Evolutionary conservation across 2,113 vertebrate species (phyloP), one percentile per base, ranked within the genome.

Genomic region (Platycercus adscitus): DNA sequence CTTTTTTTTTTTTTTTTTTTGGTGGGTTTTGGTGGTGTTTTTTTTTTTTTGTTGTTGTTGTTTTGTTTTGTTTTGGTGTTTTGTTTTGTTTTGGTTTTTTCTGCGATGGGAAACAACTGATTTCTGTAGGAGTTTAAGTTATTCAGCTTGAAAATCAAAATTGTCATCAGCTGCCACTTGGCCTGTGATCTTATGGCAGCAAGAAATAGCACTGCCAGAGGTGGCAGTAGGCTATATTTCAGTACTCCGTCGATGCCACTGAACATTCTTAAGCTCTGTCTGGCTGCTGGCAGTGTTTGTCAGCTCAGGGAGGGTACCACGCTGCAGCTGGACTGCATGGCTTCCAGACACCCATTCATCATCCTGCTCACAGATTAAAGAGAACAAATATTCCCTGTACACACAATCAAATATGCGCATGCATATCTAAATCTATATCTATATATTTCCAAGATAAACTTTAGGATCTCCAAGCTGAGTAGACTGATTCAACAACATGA

Each of bases 271-370:
- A 55, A 68, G 7, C 18, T 63, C 29, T 31, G 8, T 12, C 15
- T 58, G 17, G 11, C 41, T 52, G 15, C 28, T 71, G 23, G 20
- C 12, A 3, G 13, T 3, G 4, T 35, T 86, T 78, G 24, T 63
- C 76, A 84, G 33, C 52, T 13, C 7, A 5, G 17, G 9, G 44
- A 50, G 4, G 7, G 4, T 58, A 76, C 15, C 0, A 0, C 1
- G 2, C 14, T 44, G 6, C 24, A 72, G 11, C 3, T 23, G 9
- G 14, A 26, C 37, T 50, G 17, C 25, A 7, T 41, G 7, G 33
- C 83, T 88, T 86, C 47, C 64, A 81, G 37, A 29, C 4, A 3
- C 7, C 71, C 17, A 13, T 33, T 47, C 44, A 20, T 52, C 24
- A 56, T n/a, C 31, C n/a, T 78, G 6, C 24, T 58, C 46, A 63